Conservation (phyloP, 2,797 vertebrate genomes). For the Acanthurus lineatus region DNA sequence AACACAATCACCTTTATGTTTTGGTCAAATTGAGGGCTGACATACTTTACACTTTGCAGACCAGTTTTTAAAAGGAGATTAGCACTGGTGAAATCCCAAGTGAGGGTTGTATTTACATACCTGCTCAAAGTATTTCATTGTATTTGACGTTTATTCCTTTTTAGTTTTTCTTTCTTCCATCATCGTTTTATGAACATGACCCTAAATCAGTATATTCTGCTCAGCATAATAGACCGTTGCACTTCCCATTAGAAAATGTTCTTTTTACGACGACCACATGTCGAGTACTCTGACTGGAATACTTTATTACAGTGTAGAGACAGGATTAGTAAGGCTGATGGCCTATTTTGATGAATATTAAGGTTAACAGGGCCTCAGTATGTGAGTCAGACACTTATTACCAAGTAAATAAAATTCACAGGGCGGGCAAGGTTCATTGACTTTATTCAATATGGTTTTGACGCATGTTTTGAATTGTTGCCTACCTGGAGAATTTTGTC, state of each 20-base stretch:
- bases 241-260: slow-evolving; percentile 16
- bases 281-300: slow-evolving; percentile 3
- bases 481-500: slow-evolving; percentile 18
- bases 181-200: neutral
- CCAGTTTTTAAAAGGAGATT: slow-evolving; percentile 33
- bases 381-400: slow-evolving; percentile 38
- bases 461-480: neutral
- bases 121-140: slow-evolving; percentile 35
- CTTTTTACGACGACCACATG: neutral
- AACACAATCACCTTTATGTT: slow-evolving; percentile 46
- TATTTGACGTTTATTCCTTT: slow-evolving; percentile 24
- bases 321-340: slow-evolving; percentile 2
- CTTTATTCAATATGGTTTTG: slow-evolving; percentile 21
- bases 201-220: neutral
- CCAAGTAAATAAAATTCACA: slow-evolving; percentile 24
- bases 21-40: slow-evolving; percentile 48
- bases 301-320: slow-evolving; percentile 19
- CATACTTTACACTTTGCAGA: slow-evolving; percentile 42
- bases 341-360: slow-evolving; percentile 23
- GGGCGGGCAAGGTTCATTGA: neutral
- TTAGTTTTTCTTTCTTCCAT: slow-evolving; percentile 2
- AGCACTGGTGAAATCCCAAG: slow-evolving; percentile 16
- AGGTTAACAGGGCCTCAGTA: slow-evolving; percentile 24
- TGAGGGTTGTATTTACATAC: slow-evolving; percentile 29
- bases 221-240: slow-evolving; percentile 6